phyloP scores from a whole-genome alignment of 1,140 invertebrate genomes.

The Aethina tumida region DNA sequence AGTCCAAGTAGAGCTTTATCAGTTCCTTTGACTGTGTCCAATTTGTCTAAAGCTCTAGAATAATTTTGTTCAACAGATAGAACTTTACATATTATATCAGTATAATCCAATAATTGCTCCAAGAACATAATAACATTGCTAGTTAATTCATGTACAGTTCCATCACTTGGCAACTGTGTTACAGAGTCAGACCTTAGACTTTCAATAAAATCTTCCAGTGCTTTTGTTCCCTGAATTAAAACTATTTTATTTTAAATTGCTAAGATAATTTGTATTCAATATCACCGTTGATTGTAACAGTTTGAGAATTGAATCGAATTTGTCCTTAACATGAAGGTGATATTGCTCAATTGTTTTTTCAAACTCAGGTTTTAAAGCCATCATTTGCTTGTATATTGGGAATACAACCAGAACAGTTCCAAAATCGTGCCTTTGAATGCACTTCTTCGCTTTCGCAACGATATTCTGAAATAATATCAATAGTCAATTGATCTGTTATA shows the following conservation, averaged over 20 bases:
- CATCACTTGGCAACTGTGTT: constrained; percentile 81
- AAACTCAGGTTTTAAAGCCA: constrained; percentile 72
- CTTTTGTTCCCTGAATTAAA: constrained; percentile 69
- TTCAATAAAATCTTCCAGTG: constrained; percentile 88
- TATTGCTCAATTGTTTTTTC: constrained; percentile 68
- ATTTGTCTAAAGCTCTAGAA: constrained; percentile 40
- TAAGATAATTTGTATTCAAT: constrained; percentile 8
- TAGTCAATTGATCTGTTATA: constrained; percentile 2
- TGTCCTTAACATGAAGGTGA: constrained; percentile 56
- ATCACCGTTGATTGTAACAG: constrained; percentile 65
- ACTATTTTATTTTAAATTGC: constrained; percentile 10
- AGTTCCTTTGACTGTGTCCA: constrained; percentile 32
- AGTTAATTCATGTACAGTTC: constrained; percentile 91
- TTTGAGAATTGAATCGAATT: constrained; percentile 62
- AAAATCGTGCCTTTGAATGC: constrained; percentile 72
- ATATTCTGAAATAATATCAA: constrained; percentile 48
- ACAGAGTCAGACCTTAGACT: constrained; percentile 77
- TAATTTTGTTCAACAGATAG: constrained; percentile 51
- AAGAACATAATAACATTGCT: constrained; percentile 85
- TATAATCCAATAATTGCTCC: constrained; percentile 72
- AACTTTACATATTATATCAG: constrained; percentile 60
- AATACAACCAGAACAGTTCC: constrained; percentile 75
- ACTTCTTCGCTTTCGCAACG: constrained; percentile 64
- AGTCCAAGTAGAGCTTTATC: constrained; percentile 58
- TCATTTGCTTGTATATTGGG: constrained; percentile 75